A percentile compares a stretch with the other conserved stretches of the same genome.
phyloP scores from a whole-genome alignment of 2,113 vertebrate species.

The Equus quagga region DNA sequence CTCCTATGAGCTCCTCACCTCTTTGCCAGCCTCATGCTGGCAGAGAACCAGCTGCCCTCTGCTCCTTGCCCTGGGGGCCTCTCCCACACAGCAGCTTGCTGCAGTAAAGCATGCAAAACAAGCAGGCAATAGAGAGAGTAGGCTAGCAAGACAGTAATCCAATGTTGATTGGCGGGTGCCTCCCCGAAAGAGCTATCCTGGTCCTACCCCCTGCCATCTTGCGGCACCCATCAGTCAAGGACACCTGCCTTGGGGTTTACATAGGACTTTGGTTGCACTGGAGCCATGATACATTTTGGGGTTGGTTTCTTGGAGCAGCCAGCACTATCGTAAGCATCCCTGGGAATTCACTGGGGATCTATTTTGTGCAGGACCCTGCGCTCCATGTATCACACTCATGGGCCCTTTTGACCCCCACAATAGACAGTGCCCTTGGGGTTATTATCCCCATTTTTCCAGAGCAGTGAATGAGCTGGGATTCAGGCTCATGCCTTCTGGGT shows the following conservation, averaged over 20 bases:
- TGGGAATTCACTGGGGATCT: background rate
- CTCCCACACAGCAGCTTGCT: background rate
- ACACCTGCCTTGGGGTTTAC: background rate
- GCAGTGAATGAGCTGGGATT: background rate
- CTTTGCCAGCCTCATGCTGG: background rate
- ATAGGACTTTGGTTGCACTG: accelerated
- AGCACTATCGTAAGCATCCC: too few relatives aligned
- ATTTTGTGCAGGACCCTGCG: background rate
- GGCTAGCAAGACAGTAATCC: too few relatives aligned
- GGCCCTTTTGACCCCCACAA: background rate
- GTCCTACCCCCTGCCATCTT: accelerated
- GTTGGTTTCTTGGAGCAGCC: too few relatives aligned
- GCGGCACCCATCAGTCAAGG: background rate
- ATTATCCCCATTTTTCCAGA: background rate
- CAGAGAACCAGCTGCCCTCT: background rate
- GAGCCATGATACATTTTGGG: background rate
- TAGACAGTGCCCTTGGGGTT: background rate
- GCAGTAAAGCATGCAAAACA: background rate
- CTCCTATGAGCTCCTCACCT: background rate
- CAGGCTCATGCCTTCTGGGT: background rate
- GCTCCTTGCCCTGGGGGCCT: background rate
- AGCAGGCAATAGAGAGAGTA: background rate
- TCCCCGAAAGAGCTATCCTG: accelerated
- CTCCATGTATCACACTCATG: accelerated
- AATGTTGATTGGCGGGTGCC: too few relatives aligned